Base-by-base conservation (phyloP, 2,888 invertebrate genomes). In the Lithophane ornitopus region DNA sequence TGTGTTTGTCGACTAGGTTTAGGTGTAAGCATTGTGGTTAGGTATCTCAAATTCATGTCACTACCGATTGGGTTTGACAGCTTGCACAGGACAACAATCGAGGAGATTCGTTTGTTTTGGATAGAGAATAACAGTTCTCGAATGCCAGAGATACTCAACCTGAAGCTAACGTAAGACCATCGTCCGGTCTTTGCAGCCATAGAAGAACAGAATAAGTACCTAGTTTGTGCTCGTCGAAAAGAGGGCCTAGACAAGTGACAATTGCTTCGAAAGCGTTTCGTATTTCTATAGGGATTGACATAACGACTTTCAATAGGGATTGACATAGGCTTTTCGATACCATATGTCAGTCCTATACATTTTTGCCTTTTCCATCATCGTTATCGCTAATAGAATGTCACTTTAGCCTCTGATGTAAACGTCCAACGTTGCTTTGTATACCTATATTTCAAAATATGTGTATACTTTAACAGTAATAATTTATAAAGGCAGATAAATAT, bases 21-120 rank as follows among this genome's bases (percentile, higher is more conserved):
- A 12, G 49, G 26, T 73, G 80, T 80, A 72, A 56, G 61, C 39
- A 54, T 79, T 62, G 46, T 54, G 14, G 39, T 41, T 14, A 28
- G 56, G 49, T 56, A 73, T 73, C 26, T 52, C 12, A 74, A 56
- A 78, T 52, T 74, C 54, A 73, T 80, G 74, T 63, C 34, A 63
- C 19, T 52, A 44, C 34, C 56, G 26, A 80, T 65, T 74, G 49
- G 3, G 28, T 49, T 63, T 74, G 44, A 52, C 74, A 26, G 44
- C 34, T 56, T 26, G 73, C 54, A 63, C 73, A 14, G 49, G 6
- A 56, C 62, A 22, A 62, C 28, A 41, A 63, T 56, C 11, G 4
- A 49, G 44, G 14, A n/a, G 34, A 77, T 73, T 44, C 26, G 39
- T 8, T n/a, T 16, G 28, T 56, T 73, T 63, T 52, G 14, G 16